These are phyloP conservation scores for Neodiprion pinetum DNA, from an alignment of 1,140 invertebrate species.

Conservation along the genomic window DNA sequence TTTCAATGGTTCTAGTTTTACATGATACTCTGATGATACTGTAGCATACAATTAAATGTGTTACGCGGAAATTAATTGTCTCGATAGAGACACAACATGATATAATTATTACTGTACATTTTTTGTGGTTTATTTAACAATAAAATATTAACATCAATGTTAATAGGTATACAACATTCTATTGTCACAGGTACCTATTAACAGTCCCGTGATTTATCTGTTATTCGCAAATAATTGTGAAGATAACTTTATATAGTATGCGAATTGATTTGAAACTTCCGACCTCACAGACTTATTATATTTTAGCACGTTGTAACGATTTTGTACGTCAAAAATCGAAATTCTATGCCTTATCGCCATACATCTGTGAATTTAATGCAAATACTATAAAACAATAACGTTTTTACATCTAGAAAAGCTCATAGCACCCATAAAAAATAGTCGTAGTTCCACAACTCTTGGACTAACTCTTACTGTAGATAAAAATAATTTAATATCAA, in stretches of 20 bases:
- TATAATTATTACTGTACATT: slow-evolving; percentile 60
- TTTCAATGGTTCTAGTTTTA: slow-evolving; percentile 39
- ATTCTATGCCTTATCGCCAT: too few relatives aligned
- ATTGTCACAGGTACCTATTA: background rate
- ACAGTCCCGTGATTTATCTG: slow-evolving; percentile 16
- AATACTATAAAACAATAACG: too few relatives aligned
- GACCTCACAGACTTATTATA: too few relatives aligned
- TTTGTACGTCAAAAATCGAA: too few relatives aligned
- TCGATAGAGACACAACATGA: slow-evolving; percentile 45
- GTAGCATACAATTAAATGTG: slow-evolving; percentile 59
- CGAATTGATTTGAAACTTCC: too few relatives aligned
- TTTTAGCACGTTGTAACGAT: too few relatives aligned
- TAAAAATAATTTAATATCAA: too few relatives aligned
- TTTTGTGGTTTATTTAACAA: slow-evolving; percentile 63
- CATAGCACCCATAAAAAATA: too few relatives aligned
- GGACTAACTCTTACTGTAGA: too few relatives aligned
- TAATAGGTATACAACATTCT: slow-evolving; percentile 19
- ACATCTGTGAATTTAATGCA: too few relatives aligned
- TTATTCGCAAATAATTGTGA: slow-evolving; percentile 21
- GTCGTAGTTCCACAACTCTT: too few relatives aligned
- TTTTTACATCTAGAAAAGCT: too few relatives aligned
- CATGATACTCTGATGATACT: slow-evolving; percentile 42
- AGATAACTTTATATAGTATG: slow-evolving; percentile 13
- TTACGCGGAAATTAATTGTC: slow-evolving; percentile 54
- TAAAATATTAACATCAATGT: slow-evolving; percentile 61